Percentiles rank a stretch among this genome's conserved stretches.
phyloP scores from a whole-genome alignment of 2,113 vertebrate genomes.

The Anser brachyrhynchus region DNA sequence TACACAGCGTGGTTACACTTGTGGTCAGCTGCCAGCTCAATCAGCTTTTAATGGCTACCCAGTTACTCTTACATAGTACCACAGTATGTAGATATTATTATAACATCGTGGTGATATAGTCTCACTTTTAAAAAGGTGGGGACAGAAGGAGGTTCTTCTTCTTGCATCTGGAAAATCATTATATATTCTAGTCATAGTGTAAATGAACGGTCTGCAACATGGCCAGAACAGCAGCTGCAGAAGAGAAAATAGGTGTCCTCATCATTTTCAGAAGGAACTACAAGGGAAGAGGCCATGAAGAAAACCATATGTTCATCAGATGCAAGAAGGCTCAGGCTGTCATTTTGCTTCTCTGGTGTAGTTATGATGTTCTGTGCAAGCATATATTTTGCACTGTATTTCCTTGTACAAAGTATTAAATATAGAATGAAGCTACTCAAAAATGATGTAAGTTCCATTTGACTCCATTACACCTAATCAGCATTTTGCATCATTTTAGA shows the following conservation, averaged over 20 bases:
- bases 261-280: neutral
- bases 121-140: neutral
- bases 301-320: neutral
- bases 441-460: accelerated
- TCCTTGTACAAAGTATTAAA: neutral
- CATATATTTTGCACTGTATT: neutral
- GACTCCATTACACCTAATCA: accelerated
- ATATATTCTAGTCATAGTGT: neutral
- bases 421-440: neutral
- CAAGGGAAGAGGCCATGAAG: neutral
- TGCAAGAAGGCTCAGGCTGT: neutral
- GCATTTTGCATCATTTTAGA: neutral
- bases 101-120: too few relatives aligned
- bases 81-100: too few relatives aligned
- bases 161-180: neutral
- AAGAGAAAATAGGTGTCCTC: accelerated
- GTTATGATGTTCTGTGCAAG: neutral
- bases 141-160: neutral
- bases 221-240: neutral
- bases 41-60: neutral
- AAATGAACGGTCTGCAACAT: neutral
- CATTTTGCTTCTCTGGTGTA: neutral
- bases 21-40: neutral
- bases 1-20: neutral
- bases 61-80: neutral